Evolutionary conservation across 2,888 invertebrate genomes (phyloP).

Genomic region (Lymantria monacha): DNA sequence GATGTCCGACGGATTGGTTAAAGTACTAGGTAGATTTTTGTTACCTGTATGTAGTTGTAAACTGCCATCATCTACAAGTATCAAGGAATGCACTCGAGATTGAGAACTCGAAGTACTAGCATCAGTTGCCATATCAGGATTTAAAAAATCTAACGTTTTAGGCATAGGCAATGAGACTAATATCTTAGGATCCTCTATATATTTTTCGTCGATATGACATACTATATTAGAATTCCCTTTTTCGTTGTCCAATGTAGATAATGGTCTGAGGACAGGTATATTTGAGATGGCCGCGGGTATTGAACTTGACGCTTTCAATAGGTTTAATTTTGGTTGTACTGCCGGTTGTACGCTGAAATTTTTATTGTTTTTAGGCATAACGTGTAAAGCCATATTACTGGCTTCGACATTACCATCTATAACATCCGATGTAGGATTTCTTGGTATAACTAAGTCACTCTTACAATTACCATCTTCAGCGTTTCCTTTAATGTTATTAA

Average conservation of each 20-base stretch:
- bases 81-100: conserved; percentile 28
- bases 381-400: neutral
- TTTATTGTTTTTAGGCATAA: neutral
- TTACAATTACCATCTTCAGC: neutral
- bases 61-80: conserved; percentile 39
- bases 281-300: too few relatives aligned
- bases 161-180: too few relatives aligned
- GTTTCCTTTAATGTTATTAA: neutral
- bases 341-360: neutral
- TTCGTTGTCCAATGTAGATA: too few relatives aligned
- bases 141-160: conserved; percentile 21
- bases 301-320: too few relatives aligned
- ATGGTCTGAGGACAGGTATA: too few relatives aligned
- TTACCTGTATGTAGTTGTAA: conserved; percentile 29
- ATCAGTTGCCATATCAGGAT: conserved; percentile 35
- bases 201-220: too few relatives aligned
- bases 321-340: conserved; percentile 9
- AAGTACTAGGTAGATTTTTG: neutral
- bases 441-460: neutral
- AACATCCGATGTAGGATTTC: too few relatives aligned
- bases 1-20: conserved; percentile 11
- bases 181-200: too few relatives aligned
- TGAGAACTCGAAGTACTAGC: conserved; percentile 34
- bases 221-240: too few relatives aligned
- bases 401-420: neutral